Conservation (phyloP, 2,888 invertebrate species). For the Patella ulyssiponensis region DNA sequence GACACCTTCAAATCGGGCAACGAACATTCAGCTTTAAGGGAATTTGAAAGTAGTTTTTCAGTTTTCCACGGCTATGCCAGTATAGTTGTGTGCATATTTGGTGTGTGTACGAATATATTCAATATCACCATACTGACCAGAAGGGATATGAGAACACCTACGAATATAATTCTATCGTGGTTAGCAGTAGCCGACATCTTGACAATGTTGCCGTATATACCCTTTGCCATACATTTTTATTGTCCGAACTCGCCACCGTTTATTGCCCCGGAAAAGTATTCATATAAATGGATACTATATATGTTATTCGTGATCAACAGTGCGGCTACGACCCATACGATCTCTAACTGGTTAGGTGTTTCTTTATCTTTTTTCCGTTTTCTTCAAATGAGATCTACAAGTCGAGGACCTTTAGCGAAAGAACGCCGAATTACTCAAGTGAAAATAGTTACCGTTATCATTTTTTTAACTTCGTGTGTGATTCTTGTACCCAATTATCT, state of each 20-base stretch:
- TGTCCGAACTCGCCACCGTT: slow-evolving; percentile 50
- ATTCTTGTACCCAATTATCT: slow-evolving; percentile 89
- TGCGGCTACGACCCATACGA: slow-evolving; percentile 89
- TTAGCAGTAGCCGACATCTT: slow-evolving; percentile 91
- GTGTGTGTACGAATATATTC: slow-evolving; percentile 89
- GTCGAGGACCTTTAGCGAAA: slow-evolving; percentile 54
- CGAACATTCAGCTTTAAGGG: too few relatives aligned
- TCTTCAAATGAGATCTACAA: slow-evolving; percentile 66
- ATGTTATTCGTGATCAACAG: slow-evolving; percentile 86
- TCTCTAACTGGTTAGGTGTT: slow-evolving; percentile 93
- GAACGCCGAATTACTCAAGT: slow-evolving; percentile 50
- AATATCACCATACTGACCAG: slow-evolving; percentile 89
- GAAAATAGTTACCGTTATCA: slow-evolving; percentile 74
- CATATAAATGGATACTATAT: slow-evolving; percentile 70
- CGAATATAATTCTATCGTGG: slow-evolving; percentile 88
- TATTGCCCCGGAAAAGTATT: slow-evolving; percentile 56
- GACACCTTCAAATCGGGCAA: too few relatives aligned
- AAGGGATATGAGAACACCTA: slow-evolving; percentile 89
- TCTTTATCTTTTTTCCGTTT: slow-evolving; percentile 93
- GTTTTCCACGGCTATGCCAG: slow-evolving; percentile 87
- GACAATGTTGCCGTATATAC: slow-evolving; percentile 92
- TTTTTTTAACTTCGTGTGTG: slow-evolving; percentile 87
- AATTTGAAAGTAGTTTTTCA: slow-evolving; percentile 45
- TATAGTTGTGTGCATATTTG: slow-evolving; percentile 88
- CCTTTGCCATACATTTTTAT: slow-evolving; percentile 82